These are phyloP conservation scores for Motacilla tschutschensis DNA, from an alignment of 2,113 vertebrate species.

Conservation along the genomic window DNA sequence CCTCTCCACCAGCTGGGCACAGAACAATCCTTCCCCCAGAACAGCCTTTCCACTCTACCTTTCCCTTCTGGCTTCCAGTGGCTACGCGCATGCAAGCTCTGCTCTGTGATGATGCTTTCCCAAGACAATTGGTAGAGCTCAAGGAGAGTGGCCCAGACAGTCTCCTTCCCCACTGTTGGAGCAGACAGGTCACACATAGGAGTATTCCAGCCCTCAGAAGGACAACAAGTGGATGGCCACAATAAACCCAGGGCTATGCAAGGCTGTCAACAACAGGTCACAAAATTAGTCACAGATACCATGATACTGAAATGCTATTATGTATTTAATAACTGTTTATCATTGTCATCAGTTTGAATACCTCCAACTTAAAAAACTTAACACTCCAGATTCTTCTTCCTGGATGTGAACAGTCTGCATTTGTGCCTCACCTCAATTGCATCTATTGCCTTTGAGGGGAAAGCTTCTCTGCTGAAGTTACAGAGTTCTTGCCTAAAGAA, in stretches of 20 bases:
- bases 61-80: neutral
- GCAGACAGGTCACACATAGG: rapidly evolving
- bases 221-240: neutral
- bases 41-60: neutral
- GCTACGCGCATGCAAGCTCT: rapidly evolving
- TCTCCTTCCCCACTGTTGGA: neutral
- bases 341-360: neutral
- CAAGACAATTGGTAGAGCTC: neutral
- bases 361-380: neutral
- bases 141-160: rapidly evolving
- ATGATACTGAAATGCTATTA: neutral
- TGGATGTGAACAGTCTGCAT: neutral
- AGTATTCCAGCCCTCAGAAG: neutral
- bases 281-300: neutral
- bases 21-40: neutral
- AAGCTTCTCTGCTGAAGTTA: neutral
- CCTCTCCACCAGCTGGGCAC: neutral
- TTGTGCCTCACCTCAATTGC: neutral
- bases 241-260: neutral
- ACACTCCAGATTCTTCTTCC: neutral
- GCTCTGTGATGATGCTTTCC: neutral
- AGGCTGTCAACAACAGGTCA: neutral
- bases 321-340: neutral
- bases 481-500: neutral
- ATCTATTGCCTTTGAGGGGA: neutral